Conservation (phyloP, 2,888 invertebrate species). For the Unio pictorum region DNA sequence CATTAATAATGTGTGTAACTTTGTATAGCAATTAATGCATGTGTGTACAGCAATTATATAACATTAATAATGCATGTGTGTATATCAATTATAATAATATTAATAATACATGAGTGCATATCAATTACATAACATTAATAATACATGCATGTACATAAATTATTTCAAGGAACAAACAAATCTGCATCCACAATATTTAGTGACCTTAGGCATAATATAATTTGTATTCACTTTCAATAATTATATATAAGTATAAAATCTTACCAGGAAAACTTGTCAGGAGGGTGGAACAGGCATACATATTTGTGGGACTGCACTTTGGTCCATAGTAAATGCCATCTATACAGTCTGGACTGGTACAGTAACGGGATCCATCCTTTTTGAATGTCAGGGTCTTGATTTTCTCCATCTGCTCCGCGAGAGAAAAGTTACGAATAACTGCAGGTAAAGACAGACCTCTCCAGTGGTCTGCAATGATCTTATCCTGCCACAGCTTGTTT, state of each 20-base stretch:
- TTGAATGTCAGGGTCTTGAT: conserved; percentile 32
- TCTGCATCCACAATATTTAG: too few relatives aligned
- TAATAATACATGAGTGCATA: too few relatives aligned
- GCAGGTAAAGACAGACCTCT: conserved; percentile 74
- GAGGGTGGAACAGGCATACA: conserved; percentile 71
- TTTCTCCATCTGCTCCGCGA: conserved; percentile 37
- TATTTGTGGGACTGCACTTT: conserved; percentile 39
- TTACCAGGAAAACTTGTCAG: conserved; percentile 73
- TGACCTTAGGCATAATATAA: too few relatives aligned
- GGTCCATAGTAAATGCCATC: conserved; percentile 75
- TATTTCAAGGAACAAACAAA: too few relatives aligned
- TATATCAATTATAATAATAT: too few relatives aligned
- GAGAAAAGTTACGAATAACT: conserved; percentile 73
- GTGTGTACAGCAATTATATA: too few relatives aligned
- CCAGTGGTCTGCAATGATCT: conserved; percentile 75
- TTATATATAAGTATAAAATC: background rate
- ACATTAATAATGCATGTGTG: too few relatives aligned
- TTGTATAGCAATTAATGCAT: too few relatives aligned
- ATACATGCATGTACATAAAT: too few relatives aligned
- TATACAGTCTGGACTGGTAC: conserved; percentile 70
- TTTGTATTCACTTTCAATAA: too few relatives aligned
- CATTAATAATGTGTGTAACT: too few relatives aligned
- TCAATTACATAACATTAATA: too few relatives aligned
- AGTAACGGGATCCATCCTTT: conserved; percentile 24
- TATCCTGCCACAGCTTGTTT: conserved; percentile 58